Evolutionary conservation across 2,888 invertebrate species (phyloP), one percentile per base, ranked within the genome.

Genomic region (Parthenolecanium corni): DNA sequence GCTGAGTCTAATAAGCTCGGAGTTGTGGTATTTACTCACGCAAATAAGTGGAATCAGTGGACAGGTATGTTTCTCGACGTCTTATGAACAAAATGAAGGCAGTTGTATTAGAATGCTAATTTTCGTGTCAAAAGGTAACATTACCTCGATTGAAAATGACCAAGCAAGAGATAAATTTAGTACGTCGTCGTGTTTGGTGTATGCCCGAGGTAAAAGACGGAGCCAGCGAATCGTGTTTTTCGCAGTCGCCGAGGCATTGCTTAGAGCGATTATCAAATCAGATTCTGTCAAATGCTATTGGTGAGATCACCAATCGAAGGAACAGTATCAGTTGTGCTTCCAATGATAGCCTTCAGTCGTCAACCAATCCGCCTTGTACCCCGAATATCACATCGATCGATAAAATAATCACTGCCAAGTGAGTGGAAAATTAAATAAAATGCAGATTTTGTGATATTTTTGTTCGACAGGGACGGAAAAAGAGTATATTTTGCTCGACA

Each of bases 1-100:
- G 69, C 72, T 81, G 51, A 71, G 69, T 2, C 76, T 77, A 51
- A 70, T 82, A 38, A 75, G 77, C 21, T 73, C 78, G 0, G 74
- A 74, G 38, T 74, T 77, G 36, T 71, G 82, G 51, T 72, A 74
- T 25, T 75, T 79, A 66, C 72, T 82, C 36, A 40, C 63, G 6
- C 52, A 63, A 54, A 46, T 66, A 2, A 66, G 66, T 53, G 65
- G 65, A 20, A 62, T 66, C 16, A 58, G 58, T 38, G 49, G 49
- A 3, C 58, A 58, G 49, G 58, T 58, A 38, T 42, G 24, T 56
- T 11, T 2, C 6, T 46, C 16, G n/a, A n/a, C n/a, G n/a, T n/a
- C n/a, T n/a, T n/a, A n/a, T n/a, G n/a, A n/a, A n/a, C n/a, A n/a
- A n/a, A n/a, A n/a, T n/a, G n/a, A n/a, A n/a, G n/a, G n/a, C n/a